These are phyloP conservation scores for Drosophila suboccidentalis DNA, from an alignment of 2,888 invertebrate genomes.

Conservation along the genomic window DNA sequence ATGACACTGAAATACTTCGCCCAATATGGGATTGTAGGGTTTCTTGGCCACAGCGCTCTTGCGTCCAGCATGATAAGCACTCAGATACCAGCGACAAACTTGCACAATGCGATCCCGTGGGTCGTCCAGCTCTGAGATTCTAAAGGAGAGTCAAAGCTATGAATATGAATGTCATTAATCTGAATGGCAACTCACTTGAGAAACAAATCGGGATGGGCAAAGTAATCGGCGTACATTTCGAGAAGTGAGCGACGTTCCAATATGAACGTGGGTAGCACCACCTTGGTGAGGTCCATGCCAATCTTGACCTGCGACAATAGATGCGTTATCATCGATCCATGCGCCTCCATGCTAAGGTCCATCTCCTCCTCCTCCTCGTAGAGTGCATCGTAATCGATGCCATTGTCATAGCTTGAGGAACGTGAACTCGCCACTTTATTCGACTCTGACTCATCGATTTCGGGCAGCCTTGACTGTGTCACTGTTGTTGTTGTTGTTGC, in stretches of 20 bases:
- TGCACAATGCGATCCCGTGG: constrained; percentile 97
- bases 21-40: constrained; percentile 99
- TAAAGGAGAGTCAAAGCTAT: constrained; percentile 83
- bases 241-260: constrained; percentile 97
- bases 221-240: constrained; percentile 99
- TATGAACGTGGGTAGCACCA: constrained; percentile 98
- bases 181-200: constrained; percentile 88
- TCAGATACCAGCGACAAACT: constrained; percentile 98
- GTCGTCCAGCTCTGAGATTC: constrained; percentile 95
- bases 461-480: constrained; percentile 65
- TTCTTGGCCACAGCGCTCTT: constrained; percentile 99
- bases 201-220: constrained; percentile 99
- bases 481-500: constrained; percentile 23
- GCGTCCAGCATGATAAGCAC: constrained; percentile 99
- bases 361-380: constrained; percentile 96
- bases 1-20: constrained; percentile 97
- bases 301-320: constrained; percentile 98
- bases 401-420: constrained; percentile 87
- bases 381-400: constrained; percentile 93
- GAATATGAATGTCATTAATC: too few species aligned
- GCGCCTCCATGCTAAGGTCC: constrained; percentile 96
- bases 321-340: constrained; percentile 98
- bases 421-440: constrained; percentile 64
- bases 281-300: constrained; percentile 99
- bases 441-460: constrained; percentile 81